Evolutionary conservation across 2,888 invertebrate species (phyloP), one percentile per base, ranked within the genome.

Genomic region (Andrena praecox): DNA sequence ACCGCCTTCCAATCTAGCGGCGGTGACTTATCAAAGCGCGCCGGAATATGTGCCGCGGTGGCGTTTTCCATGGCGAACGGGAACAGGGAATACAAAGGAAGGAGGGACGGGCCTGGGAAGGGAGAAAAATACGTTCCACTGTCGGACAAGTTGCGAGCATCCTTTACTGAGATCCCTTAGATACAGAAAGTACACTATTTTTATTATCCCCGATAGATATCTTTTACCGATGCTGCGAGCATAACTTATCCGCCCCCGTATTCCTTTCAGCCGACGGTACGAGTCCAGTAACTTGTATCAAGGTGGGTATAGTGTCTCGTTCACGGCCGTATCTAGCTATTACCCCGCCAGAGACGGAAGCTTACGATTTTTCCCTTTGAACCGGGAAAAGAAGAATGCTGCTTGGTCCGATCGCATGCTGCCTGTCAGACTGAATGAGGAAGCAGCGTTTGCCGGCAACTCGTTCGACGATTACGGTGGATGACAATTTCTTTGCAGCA

Each of bases 21-120:
- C 70, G 33, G 85, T 73, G 78, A 82, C 87, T 85, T 86, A 78
- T 86, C 88, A 85, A 86, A 85, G 74, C 35, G 60, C 62, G 69
- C 63, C 12, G 64, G 85, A 82, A 87, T 85, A 81, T 81, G 60
- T 78, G 85, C 81, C 35, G 54, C 59, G 71, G 63, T 59, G 35
- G 72, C 74, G 60, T 80, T 85, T 74, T 50, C 52, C 48, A 64
- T 20, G 72, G 63, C 33, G 33, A 77, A 54, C 35, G 24, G 75
- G 42, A 69, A 68, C 27, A 48, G 33, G 8, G 81, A 59, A 50
- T 63, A 82, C 75, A 66, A 80, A 68, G 66, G 70, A 31, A 63
- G 20, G 2, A 20, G 64, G 12, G n/a, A 8, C 24, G 29, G 8
- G 10, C 4, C 8, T 33, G 20, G n/a, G n/a, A 66, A 56, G 8